Percentiles rank a stretch among this genome's conserved stretches.
Evolutionary conservation across 2,797 vertebrate species (phyloP).

Genomic region (Pogonophryne albipinna): DNA sequence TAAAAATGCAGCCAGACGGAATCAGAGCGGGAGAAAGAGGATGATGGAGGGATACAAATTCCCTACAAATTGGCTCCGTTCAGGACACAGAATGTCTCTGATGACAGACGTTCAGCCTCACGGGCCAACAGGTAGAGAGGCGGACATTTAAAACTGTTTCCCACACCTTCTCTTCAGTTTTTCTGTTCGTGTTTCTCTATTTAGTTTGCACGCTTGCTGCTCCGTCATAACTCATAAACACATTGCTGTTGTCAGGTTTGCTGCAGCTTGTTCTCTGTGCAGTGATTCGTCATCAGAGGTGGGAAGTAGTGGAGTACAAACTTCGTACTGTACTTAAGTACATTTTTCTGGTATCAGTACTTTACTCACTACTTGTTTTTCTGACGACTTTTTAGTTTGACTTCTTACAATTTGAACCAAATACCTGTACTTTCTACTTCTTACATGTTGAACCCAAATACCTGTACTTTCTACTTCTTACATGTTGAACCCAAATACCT

Average conservation of each 20-base stretch:
- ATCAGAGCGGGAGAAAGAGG: conserved; percentile 42
- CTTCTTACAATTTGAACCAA: no score
- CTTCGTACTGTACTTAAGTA: no score
- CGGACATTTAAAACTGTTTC: not conserved
- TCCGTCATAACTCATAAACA: conserved; percentile 22
- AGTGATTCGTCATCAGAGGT: no score
- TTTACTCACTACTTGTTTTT: no score
- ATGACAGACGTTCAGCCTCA: conserved; percentile 53
- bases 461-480: no score
- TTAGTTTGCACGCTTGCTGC: conserved; percentile 10
- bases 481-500: no score
- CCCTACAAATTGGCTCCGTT: conserved; percentile 72
- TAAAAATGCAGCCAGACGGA: conserved; percentile 60
- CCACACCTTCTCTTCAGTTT: conserved; percentile 8
- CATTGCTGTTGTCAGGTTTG: conserved; percentile 23
- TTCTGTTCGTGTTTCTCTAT: not conserved
- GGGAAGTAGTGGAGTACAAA: no score
- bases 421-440: no score
- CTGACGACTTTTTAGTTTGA: no score
- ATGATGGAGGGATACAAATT: conserved; percentile 65
- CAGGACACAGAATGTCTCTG: conserved; percentile 57
- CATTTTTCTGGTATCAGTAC: no score
- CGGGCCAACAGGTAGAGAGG: not conserved
- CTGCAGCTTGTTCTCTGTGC: not conserved
- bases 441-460: no score